A percentile compares a stretch with the other conserved stretches of the same genome.
Evolutionary conservation across 2,113 vertebrate genomes (phyloP).

Genomic region (Xenopus tropicalis): UCB_Xtro_10.0 CM004446.2:55206501-55207000

Average conservation of each 20-base stretch:
- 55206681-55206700: constrained; percentile 6
- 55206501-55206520: constrained; percentile 18
- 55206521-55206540: constrained; percentile 6
- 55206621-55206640: constrained; percentile 1
- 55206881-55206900: constrained; percentile 20
- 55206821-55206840: constrained; percentile 17
- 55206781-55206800: not conserved
- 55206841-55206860: constrained; percentile 12
- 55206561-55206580: constrained; percentile 20
- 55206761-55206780: not conserved
- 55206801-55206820: not conserved
- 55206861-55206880: constrained; percentile 14
- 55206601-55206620: constrained; percentile 14
- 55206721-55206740: not conserved
- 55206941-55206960: constrained; percentile 55
- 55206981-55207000: constrained; percentile 60
- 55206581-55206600: constrained; percentile 16
- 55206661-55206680: not conserved
- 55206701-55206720: not conserved
- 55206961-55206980: constrained; percentile 58
- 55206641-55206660: not conserved
- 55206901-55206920: constrained; percentile 42
- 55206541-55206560: constrained; percentile 12
- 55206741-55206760: not conserved
- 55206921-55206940: constrained; percentile 43